These are phyloP conservation scores for Brachyptera putata DNA, from an alignment of 2,888 invertebrate genomes.

Conservation along the genomic window DNA sequence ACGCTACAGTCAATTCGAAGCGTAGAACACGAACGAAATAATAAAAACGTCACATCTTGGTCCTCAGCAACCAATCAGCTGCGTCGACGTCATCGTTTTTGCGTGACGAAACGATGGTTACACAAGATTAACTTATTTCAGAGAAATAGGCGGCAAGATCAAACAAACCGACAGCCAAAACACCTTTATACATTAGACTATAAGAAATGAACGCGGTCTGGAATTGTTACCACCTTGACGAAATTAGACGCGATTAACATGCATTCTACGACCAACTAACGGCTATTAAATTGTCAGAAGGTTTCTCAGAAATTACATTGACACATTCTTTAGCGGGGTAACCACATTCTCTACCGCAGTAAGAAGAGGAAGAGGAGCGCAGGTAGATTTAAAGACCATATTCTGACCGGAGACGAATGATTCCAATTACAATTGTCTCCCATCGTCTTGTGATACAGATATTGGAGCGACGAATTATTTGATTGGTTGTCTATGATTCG, in stretches of 20 bases:
- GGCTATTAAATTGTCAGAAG: conserved; percentile 19
- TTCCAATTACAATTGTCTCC: no score
- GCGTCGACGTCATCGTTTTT: conserved; percentile 10
- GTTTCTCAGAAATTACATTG: conserved; percentile 14
- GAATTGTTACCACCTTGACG: conserved; percentile 25
- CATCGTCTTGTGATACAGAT: no score
- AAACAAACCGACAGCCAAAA: conserved; percentile 14
- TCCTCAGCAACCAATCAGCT: conserved; percentile 12
- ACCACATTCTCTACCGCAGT: conserved; percentile 11
- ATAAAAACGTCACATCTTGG: conserved; percentile 17
- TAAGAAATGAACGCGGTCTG: conserved; percentile 9
- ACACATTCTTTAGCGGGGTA: conserved; percentile 12
- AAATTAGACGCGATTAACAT: conserved; percentile 27
- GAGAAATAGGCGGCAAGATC: conserved; percentile 23
- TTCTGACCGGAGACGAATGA: background rate
- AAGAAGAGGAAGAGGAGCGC: no score
- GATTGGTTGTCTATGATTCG: no score
- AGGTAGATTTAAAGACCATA: conserved; percentile 9
- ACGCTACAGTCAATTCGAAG: conserved; percentile 7
- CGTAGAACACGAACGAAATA: conserved; percentile 10
- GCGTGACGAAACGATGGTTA: conserved; percentile 32
- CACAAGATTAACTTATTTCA: conserved; percentile 33
- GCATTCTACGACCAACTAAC: conserved; percentile 19
- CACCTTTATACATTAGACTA: conserved; percentile 3
- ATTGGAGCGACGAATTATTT: no score